These are phyloP conservation scores for Chloroceryle inda DNA, from an alignment of 2,797 vertebrate genomes.

Conservation along the genomic window DNA sequence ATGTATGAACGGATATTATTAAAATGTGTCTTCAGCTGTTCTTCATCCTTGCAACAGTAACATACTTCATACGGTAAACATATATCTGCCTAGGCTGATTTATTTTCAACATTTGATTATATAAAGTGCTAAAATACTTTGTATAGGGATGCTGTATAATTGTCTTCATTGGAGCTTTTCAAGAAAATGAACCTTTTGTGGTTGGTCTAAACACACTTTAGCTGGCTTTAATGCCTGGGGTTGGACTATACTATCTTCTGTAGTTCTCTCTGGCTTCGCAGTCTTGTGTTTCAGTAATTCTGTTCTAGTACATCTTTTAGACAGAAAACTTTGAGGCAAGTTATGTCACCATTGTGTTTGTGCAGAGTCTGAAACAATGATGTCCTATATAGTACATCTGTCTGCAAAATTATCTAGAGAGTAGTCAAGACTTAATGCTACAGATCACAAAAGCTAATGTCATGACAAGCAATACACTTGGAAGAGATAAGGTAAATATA, in stretches of 20 bases:
- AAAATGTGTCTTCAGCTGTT: background rate
- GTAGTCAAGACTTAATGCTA: background rate
- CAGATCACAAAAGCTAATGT: background rate
- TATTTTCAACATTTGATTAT: background rate
- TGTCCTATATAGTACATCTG: background rate
- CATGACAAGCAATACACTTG: background rate
- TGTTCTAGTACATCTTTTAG: background rate
- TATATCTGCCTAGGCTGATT: background rate
- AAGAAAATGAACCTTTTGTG: background rate
- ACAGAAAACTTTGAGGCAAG: background rate
- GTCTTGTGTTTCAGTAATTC: background rate
- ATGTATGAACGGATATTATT: background rate
- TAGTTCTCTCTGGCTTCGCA: background rate
- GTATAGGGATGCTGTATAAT: background rate
- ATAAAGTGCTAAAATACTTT: background rate
- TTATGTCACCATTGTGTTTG: background rate
- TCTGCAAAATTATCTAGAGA: background rate
- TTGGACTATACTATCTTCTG: background rate
- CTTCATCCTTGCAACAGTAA: background rate
- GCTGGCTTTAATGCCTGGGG: background rate
- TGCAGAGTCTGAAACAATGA: background rate
- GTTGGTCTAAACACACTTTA: background rate
- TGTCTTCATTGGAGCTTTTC: background rate
- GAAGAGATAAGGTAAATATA: background rate
- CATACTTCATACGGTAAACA: background rate